These are phyloP conservation scores for Apodemus sylvaticus DNA, from an alignment of 2,113 vertebrate genomes.

Conservation along the genomic window DNA sequence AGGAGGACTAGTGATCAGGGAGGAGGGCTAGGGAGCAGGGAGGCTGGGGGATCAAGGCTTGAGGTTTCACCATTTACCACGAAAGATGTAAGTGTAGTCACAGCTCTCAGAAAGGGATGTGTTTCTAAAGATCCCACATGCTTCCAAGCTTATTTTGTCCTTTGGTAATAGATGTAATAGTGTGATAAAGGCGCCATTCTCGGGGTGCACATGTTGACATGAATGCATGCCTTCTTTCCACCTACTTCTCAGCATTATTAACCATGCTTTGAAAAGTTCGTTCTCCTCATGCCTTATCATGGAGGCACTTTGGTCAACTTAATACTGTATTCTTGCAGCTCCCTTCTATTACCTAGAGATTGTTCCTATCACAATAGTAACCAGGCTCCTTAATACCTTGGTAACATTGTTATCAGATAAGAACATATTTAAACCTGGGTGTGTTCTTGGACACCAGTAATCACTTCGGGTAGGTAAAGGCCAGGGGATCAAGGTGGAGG, in stretches of 20 bases:
- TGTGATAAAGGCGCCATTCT: neutral
- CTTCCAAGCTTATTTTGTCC: neutral
- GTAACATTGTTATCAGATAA: constrained; percentile 18
- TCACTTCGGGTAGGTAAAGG: neutral
- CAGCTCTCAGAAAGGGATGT: neutral
- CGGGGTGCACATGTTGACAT: neutral
- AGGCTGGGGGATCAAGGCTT: neutral
- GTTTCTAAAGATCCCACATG: neutral
- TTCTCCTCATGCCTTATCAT: neutral
- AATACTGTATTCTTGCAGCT: constrained; percentile 20
- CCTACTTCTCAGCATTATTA: neutral
- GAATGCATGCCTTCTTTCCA: neutral
- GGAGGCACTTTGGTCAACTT: constrained; percentile 14
- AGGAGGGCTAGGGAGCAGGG: neutral
- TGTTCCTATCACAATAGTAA: constrained; percentile 32
- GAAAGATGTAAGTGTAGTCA: neutral
- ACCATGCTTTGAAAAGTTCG: neutral
- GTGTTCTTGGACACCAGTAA: neutral
- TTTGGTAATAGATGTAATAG: constrained; percentile 15
- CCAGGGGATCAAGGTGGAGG: neutral
- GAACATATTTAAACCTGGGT: constrained; percentile 50
- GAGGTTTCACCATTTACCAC: neutral
- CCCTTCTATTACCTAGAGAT: neutral
- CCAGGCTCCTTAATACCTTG: neutral
- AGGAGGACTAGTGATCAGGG: neutral